Base-by-base conservation (phyloP, 2,888 invertebrate species). In the Spialia ferax region DNA sequence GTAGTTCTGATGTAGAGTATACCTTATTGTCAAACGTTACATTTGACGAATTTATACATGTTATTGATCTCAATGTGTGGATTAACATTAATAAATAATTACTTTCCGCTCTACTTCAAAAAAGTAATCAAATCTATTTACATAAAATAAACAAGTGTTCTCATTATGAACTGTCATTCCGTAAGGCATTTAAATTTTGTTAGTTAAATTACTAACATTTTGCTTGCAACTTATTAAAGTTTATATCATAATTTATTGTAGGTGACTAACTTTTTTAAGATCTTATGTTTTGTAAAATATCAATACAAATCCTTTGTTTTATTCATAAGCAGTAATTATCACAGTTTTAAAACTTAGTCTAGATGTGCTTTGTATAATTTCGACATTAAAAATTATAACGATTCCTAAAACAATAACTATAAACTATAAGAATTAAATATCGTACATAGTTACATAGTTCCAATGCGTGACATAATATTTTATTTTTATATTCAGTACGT, bases 171-270 rank as follows among this genome's bases (percentile, higher is more conserved):
- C 15, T 67, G 69, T 67, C 70, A 73, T 73, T 74, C 71, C 74
- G 71, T 60, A 42, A 56, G 64, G 73, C 73, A 73, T 74, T 73
- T 73, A 71, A 56, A 26, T 42, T 13, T 26, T 61, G 2, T 48
- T 29, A 38, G 32, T 45, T 10, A 50, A 48, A 60, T 6, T 48
- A 42, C 23, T 62, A 42, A 61, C 20, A 54, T 54, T 63, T 23
- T 55, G 5, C 38, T 54, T 38, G 18, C 18, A 32, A 23, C 13
- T 42, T 26, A 3, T 42, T 32, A 29, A 10, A 45, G 13, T 13
- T 60, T 52, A 3, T 48, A 18, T 5, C 8, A 13, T 8, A 10
- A 38, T 13, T 38, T 38, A 2, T 38, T 2, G 6, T 2, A 32
- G 5, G 7, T 42, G 2, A n/a, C 6, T 42, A 32, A 2, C 3